Evolutionary conservation across 1,140 invertebrate genomes (phyloP), one percentile per base, ranked within the genome.

Genomic region (Hycleus cichorii): DNA sequence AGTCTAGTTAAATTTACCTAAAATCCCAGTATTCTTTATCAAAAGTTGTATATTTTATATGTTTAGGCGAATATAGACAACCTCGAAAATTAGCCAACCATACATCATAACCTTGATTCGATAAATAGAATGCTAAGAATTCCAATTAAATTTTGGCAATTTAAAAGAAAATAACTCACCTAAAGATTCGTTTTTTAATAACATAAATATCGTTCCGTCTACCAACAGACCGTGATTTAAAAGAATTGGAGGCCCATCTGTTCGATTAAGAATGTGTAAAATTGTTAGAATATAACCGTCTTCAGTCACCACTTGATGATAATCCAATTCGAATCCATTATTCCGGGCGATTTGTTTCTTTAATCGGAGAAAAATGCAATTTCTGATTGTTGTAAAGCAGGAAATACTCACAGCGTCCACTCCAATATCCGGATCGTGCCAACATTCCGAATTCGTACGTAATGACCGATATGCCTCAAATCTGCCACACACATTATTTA

Each of bases 81-180:
- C 85, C 85, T 48, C 86, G 74, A 8, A 75, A 72, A 66, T 89
- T 88, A 0, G 81, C 82, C 49, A 87, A 64, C 85, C 85, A 89
- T 0, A 90, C 87, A 66, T 90, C 88, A 62, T 81, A 90, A 26
- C 86, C 86, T 54, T 71, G 72, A 72, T 87, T 82, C 2, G 83
- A 80, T 5, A 88, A 72, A 39, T 84, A 71, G 62, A 83, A 87
- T 4, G 67, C 85, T 85, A 59, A 42, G 3, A 42, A 24, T 18
- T 3, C 0, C 27, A 55, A 38, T 46, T 5, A 47, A 27, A 7
- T 5, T 32, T 4, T 32, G 32, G 7, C 32, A 32, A 32, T 32
- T 7, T 5, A 32, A 32, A 32, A 0, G 4, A 4, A 12, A 32
- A 32, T 5, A 32, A 58, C 8, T 50, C 60, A 83, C 83, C 18